Base-by-base conservation (phyloP, 2,797 vertebrate species). In the Telmatherina bonti region DNA sequence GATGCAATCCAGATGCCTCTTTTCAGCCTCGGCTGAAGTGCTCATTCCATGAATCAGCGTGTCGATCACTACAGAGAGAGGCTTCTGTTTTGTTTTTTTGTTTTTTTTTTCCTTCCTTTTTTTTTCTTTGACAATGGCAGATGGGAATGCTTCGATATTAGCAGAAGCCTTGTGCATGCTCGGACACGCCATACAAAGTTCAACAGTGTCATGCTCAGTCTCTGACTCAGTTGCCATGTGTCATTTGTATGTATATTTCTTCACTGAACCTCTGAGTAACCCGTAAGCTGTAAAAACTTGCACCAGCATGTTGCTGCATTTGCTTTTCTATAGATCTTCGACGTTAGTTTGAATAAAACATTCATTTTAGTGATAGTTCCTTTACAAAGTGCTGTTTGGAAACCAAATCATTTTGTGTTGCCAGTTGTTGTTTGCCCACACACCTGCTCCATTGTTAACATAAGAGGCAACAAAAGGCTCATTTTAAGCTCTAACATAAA, bases 401-500 rank as follows among this genome's bases (percentile, higher is more conserved):
- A 84, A 69, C 55, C 15, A 70, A 78, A 75, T 61, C 18, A 67
- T 63, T 67, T 56, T 4, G 16, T 63, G 52, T 55, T 55, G 61
- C 72, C 76, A 71, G 65, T 78, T 85, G 85, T 78, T 79, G 61
- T 73, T 58, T 58, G 59, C 79, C 79, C 72, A 75, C 82, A 75
- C 92, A 94, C 92, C 93, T 94, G 93, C 89, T 88, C 82, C 62
- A 62, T 85, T 85, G 82, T 86, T 74, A 85, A 85, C 82, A 85
- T 64, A 79, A 79, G 71, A 89, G 79, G 70, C 79, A 72, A 45
- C 87, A 89, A 83, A 83, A 74, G 87, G 81, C 85, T 88, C 79
- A 43, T 85, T 93, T 90, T 89, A 91, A 93, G 89, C 88, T 82
- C 67, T 31, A 83, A 92, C 92, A 93, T 94, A 94, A 94, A 94